Evolutionary conservation across 1,140 invertebrate species (phyloP).

Genomic region (Diploscapter pachys): DNA sequence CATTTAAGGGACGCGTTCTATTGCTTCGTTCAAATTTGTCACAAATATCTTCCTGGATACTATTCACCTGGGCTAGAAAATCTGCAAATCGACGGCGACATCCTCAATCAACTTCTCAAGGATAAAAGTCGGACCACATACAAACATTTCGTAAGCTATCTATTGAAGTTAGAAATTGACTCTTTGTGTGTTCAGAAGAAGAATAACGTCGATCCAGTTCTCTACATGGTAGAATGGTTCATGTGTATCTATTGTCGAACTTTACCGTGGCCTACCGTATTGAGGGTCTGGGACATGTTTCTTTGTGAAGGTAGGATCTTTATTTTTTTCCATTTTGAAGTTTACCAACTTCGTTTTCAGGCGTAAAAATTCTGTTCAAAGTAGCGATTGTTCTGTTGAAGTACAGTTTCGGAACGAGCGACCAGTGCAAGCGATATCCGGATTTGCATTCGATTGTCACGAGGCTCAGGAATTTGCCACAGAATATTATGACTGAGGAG

Average conservation of each 20-base stretch:
- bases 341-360: slow-evolving; percentile 58
- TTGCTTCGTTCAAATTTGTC: slow-evolving; percentile 91
- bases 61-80: slow-evolving; percentile 78
- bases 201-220: slow-evolving; percentile 84
- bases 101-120: slow-evolving; percentile 82
- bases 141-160: slow-evolving; percentile 72
- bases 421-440: slow-evolving; percentile 73
- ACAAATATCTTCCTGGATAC: slow-evolving; percentile 85
- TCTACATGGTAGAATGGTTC: slow-evolving; percentile 98
- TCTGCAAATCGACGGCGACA: slow-evolving; percentile 84
- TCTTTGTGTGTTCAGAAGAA: slow-evolving; percentile 65
- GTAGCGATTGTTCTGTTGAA: slow-evolving; percentile 84
- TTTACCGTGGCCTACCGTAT: slow-evolving; percentile 84
- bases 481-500: slow-evolving; percentile 77
- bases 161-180: no score
- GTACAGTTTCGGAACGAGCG: slow-evolving; percentile 70
- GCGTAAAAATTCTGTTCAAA: slow-evolving; percentile 78
- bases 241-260: slow-evolving; percentile 89
- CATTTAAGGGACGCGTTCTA: slow-evolving; percentile 85
- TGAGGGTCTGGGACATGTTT: slow-evolving; percentile 97
- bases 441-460: slow-evolving; percentile 86
- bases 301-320: slow-evolving; percentile 77
- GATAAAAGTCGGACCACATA: slow-evolving; percentile 79
- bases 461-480: slow-evolving; percentile 77
- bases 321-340: not conserved